Conservation (phyloP, 1,140 invertebrate species). For the Acromyrmex heyeri region DNA sequence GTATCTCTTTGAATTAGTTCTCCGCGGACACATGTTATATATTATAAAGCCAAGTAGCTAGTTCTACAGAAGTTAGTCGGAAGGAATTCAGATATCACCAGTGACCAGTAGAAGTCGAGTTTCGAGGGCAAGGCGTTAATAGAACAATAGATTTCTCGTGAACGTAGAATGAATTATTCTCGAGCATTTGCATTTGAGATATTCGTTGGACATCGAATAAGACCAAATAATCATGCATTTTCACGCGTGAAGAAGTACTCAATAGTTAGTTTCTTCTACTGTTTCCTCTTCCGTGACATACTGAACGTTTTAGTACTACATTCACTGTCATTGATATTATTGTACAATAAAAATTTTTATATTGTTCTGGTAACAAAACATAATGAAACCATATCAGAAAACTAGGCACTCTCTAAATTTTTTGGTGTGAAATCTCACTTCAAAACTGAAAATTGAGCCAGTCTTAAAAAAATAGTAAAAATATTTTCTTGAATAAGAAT, state of each 20-base stretch:
- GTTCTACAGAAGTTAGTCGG: slow-evolving; percentile 38
- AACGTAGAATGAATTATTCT: slow-evolving; percentile 44
- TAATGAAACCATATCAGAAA: background rate
- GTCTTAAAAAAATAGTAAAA: no score
- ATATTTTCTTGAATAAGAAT: no score
- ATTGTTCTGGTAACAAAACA: background rate
- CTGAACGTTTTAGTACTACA: background rate
- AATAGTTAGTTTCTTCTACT: background rate
- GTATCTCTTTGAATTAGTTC: slow-evolving; percentile 20
- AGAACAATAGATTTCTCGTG: slow-evolving; percentile 61
- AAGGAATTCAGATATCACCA: slow-evolving; percentile 35
- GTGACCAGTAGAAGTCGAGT: background rate
- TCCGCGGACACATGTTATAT: slow-evolving; percentile 2
- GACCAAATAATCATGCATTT: slow-evolving; percentile 57
- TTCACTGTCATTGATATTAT: background rate
- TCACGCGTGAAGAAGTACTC: background rate
- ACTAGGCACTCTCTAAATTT: background rate
- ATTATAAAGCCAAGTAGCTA: slow-evolving; percentile 1
- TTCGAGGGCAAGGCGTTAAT: slow-evolving; percentile 53
- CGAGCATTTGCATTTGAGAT: slow-evolving; percentile 67
- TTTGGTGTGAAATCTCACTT: no score
- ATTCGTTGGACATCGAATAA: slow-evolving; percentile 52
- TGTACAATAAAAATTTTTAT: background rate
- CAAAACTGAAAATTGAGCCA: no score
- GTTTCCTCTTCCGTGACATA: no score